Evolutionary conservation across 2,888 invertebrate species (phyloP), one percentile per base, ranked within the genome.

Genomic region (Lepidocyrtinus sp.): DNA sequence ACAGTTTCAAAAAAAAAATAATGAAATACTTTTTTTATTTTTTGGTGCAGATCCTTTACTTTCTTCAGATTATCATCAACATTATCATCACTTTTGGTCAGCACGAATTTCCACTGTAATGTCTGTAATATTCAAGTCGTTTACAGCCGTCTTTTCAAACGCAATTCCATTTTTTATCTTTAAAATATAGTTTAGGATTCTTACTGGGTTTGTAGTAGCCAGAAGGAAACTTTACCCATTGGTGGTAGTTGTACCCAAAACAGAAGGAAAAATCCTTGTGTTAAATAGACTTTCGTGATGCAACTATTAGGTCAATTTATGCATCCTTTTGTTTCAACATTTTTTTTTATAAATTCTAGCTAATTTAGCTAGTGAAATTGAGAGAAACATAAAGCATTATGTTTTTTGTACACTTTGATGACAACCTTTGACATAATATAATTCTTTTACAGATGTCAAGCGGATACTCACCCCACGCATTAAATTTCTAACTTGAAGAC

Each of bases 371-470:
- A n/a, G n/a, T n/a, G n/a, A n/a, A n/a, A n/a, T n/a, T n/a, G n/a
- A n/a, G n/a, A n/a, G n/a, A n/a, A n/a, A n/a, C n/a, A n/a, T n/a
- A n/a, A n/a, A n/a, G n/a, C n/a, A 36, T 36, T 36, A 36, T 36
- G 36, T 5, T 36, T 36, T 21, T 59, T 59, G 7, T 59, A 2
- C n/a, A 21, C 19, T 59, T 59, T 36, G 36, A 9, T 59, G 59
- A 59, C 59, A 59, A 59, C 59, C 59, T 59, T 59, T 59, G 59
- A 59, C 59, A 59, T 22, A 59, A 21, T 59, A 22, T 59, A 59
- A 59, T n/a, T 21, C 59, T 19, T 1, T n/a, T n/a, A n/a, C n/a
- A n/a, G n/a, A n/a, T n/a, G n/a, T n/a, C n/a, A n/a, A n/a, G n/a
- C n/a, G n/a, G n/a, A n/a, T n/a, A 59, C 59, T 59, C 22, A 2